Evolutionary conservation across 2,113 vertebrate genomes (phyloP).

Genomic region (Dolichotis patagonum): DNA sequence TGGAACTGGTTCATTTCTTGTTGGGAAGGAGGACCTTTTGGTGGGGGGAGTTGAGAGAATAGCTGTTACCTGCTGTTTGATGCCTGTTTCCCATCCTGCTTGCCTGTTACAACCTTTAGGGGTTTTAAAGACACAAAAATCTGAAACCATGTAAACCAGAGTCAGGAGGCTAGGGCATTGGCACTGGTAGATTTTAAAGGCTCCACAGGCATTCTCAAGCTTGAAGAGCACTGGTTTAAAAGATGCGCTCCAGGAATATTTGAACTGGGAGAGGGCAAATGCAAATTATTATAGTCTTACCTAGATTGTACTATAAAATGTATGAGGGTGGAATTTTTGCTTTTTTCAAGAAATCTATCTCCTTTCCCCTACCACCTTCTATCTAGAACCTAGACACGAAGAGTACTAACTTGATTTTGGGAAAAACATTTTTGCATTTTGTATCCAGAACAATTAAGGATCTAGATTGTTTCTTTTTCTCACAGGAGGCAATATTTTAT

Average conservation of each 20-base stretch:
- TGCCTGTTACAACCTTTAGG: background rate
- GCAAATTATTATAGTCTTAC: background rate
- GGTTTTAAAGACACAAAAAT: background rate
- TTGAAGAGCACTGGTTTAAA: background rate
- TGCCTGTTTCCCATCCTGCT: background rate
- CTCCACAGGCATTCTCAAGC: background rate
- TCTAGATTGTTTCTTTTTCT: background rate
- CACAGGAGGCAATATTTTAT: background rate
- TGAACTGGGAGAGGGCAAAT: background rate
- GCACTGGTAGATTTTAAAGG: background rate
- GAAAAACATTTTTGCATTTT: background rate
- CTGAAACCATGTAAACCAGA: background rate
- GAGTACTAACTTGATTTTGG: background rate
- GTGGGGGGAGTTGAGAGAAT: slow-evolving; percentile 22
- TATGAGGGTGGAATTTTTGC: background rate
- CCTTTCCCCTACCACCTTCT: background rate
- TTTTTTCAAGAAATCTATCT: background rate
- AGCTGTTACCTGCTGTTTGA: background rate
- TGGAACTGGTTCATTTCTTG: background rate
- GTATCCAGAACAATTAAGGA: background rate
- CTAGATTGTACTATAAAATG: background rate
- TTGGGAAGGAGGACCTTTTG: background rate
- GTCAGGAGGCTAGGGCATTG: background rate
- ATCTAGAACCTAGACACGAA: background rate
- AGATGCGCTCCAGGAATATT: background rate